phyloP scores from a whole-genome alignment of 2,888 invertebrate genomes.

The Folsomia candida region DNA sequence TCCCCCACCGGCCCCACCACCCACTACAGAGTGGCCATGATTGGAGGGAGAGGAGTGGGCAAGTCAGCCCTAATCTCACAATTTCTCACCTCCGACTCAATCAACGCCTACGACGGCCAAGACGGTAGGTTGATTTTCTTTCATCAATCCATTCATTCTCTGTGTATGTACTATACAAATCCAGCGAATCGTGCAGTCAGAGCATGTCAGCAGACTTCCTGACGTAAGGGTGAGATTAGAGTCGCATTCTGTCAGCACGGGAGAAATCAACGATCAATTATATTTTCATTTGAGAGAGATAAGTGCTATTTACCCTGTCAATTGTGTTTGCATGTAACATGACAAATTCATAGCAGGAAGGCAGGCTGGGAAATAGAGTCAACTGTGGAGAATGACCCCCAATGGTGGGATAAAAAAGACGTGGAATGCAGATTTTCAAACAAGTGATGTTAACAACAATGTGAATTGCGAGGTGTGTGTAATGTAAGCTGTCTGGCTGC shows the following conservation, averaged over 20 bases:
- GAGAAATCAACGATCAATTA: neutral
- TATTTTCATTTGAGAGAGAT: neutral
- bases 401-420: too few species aligned
- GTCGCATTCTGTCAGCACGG: neutral
- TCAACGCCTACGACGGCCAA: constrained; percentile 86
- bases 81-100: constrained; percentile 87
- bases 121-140: constrained; percentile 62
- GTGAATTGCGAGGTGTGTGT: too few species aligned
- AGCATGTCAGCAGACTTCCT: neutral
- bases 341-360: too few species aligned
- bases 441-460: too few species aligned
- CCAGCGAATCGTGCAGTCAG: neutral
- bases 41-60: constrained; percentile 77
- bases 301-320: neutral
- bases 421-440: too few species aligned
- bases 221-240: neutral
- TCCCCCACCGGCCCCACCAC: constrained; percentile 51
- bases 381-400: too few species aligned
- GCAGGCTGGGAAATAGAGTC: too few species aligned
- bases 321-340: neutral
- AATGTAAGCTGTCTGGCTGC: too few species aligned
- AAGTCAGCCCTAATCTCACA: constrained; percentile 82
- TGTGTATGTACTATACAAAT: neutral
- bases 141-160: neutral
- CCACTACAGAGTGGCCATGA: constrained; percentile 69